A percentile compares a stretch with the other conserved stretches of the same genome.
These are phyloP conservation scores for Torymus auratus DNA, from an alignment of 2,888 invertebrate genomes.

Conservation along the genomic window DNA sequence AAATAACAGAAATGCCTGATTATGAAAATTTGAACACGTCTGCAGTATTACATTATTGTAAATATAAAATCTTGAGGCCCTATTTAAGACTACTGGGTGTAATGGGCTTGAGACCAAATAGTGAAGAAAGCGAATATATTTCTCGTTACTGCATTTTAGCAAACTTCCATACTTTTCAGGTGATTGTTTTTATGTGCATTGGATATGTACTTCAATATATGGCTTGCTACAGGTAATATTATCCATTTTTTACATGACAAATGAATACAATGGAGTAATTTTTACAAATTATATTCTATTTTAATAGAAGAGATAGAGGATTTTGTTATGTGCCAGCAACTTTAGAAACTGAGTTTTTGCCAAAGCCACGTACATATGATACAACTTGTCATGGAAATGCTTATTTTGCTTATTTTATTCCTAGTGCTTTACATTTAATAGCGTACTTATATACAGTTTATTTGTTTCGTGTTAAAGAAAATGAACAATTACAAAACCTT, in stretches of 20 bases:
- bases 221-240: constrained; percentile 84
- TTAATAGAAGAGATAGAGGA: constrained; percentile 83
- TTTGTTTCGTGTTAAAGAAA: constrained; percentile 86
- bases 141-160: constrained; percentile 81
- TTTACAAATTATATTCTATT: constrained; percentile 47
- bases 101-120: constrained; percentile 85
- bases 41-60: constrained; percentile 88
- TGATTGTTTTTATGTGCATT: constrained; percentile 82
- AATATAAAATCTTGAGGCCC: constrained; percentile 87
- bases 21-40: constrained; percentile 85
- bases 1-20: constrained; percentile 83
- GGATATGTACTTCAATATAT: constrained; percentile 89
- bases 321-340: constrained; percentile 80
- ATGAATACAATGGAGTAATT: constrained; percentile 24
- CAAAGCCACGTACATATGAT: constrained; percentile 78
- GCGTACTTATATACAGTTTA: constrained; percentile 86
- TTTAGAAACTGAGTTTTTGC: constrained; percentile 59
- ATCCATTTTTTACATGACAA: constrained; percentile 7
- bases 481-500: constrained; percentile 88
- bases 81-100: constrained; percentile 86
- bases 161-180: constrained; percentile 83
- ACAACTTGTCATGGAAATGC: constrained; percentile 85
- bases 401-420: constrained; percentile 85
- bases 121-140: constrained; percentile 81
- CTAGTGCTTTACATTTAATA: constrained; percentile 84